Conservation (phyloP, 2,797 vertebrate genomes). For the Rhynchonycteris naso region DNA sequence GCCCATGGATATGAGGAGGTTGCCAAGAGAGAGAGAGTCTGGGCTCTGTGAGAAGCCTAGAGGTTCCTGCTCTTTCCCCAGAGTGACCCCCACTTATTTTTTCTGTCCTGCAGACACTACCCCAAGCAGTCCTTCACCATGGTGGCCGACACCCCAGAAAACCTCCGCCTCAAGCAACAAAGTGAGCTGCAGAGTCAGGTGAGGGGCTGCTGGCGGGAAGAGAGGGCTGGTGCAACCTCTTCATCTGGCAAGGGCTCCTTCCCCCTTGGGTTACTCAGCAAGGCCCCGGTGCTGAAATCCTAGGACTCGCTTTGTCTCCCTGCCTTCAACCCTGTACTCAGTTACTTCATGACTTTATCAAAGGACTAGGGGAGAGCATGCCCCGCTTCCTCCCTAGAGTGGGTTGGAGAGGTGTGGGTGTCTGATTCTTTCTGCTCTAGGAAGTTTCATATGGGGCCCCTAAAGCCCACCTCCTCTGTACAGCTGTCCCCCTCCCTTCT, state of each 20-base stretch:
- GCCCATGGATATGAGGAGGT: not conserved
- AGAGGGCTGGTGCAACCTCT: not conserved
- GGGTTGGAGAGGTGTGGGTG: not conserved
- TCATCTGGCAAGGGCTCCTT: conserved; percentile 50
- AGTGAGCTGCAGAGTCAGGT: conserved; percentile 98
- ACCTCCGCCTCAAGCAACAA: conserved; percentile 97
- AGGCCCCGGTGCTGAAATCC: conserved; percentile 29
- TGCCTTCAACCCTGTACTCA: not conserved
- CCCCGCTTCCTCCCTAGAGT: not conserved
- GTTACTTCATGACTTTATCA: not conserved
- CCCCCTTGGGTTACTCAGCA: conserved; percentile 34
- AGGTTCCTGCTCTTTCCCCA: not conserved
- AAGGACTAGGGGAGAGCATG: not conserved
- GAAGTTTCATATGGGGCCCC: not conserved
- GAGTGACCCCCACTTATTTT: not conserved
- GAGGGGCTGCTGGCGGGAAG: conserved; percentile 66
- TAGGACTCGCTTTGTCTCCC: not conserved
- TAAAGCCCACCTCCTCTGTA: not conserved
- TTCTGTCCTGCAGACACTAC: conserved; percentile 92
- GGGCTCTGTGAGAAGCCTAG: not conserved
- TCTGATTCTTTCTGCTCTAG: not conserved
- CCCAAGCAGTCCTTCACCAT: conserved; percentile 97
- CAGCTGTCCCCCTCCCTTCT: not conserved
- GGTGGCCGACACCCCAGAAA: conserved; percentile 98
- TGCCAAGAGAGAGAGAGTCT: not conserved